Conservation (phyloP, 2,797 vertebrate species). For the Phylloscopus collybita region DNA sequence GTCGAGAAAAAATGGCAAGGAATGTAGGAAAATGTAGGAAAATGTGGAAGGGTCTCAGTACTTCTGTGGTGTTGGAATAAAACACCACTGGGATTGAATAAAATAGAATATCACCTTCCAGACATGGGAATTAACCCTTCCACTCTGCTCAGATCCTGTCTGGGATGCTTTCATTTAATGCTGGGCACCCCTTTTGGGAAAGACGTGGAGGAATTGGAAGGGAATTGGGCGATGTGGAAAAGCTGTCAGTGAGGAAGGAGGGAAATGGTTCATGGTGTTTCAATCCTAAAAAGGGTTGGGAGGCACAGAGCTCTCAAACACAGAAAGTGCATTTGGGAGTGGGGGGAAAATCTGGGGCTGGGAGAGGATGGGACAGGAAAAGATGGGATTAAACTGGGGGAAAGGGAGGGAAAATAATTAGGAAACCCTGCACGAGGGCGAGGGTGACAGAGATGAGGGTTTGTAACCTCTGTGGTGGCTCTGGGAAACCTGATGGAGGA, state of each 20-base stretch:
- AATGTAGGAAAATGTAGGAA: constrained; percentile 7
- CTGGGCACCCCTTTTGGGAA: neutral
- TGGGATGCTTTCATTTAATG: neutral
- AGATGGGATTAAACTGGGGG: neutral
- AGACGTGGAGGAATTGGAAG: neutral
- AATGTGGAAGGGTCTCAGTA: neutral
- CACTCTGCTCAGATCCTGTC: neutral
- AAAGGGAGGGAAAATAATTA: neutral
- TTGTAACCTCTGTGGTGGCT: neutral
- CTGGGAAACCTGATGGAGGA: neutral
- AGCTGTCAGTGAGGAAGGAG: neutral
- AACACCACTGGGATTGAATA: neutral
- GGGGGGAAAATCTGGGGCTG: neutral
- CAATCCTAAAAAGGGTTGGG: neutral
- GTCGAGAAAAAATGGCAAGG: neutral
- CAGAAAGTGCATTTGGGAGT: neutral
- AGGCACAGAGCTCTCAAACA: neutral
- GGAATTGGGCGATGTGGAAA: neutral
- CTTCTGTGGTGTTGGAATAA: neutral
- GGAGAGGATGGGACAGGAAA: neutral
- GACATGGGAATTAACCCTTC: neutral
- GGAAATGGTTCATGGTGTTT: neutral
- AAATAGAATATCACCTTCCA: neutral
- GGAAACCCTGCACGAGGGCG: neutral
- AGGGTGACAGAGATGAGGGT: neutral